These are phyloP conservation scores for Masnerella sp. DNA, from an alignment of 2,888 invertebrate species.

Conservation along the genomic window DNA sequence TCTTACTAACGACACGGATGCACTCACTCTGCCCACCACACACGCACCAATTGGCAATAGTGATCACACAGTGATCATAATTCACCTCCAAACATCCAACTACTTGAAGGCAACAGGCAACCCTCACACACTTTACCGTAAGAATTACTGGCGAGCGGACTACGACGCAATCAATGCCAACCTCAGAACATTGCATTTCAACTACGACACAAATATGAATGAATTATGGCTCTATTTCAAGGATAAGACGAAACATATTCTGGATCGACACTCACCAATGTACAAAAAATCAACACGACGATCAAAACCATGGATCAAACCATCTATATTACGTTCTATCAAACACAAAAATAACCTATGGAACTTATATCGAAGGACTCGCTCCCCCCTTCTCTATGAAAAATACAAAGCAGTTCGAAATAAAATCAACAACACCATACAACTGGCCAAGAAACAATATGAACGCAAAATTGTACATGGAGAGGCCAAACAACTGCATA, in stretches of 20 bases:
- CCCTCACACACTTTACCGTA: not conserved
- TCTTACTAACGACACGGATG: not conserved
- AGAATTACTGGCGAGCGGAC: not conserved
- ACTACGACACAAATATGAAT: not conserved
- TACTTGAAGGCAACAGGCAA: not conserved
- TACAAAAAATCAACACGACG: not conserved
- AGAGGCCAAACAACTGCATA: not conserved
- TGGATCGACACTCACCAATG: not conserved
- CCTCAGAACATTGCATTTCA: not conserved
- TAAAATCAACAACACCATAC: not conserved
- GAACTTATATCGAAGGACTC: not conserved
- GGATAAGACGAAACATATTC: not conserved
- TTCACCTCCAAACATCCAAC: not conserved
- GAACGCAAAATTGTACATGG: not conserved
- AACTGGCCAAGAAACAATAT: not conserved
- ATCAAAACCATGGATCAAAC: not conserved
- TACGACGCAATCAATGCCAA: not conserved
- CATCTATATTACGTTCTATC: not conserved
- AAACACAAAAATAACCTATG: not conserved
- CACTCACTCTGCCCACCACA: not conserved
- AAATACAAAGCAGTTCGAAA: not conserved
- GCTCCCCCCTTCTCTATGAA: not conserved
- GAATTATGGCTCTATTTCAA: not conserved
- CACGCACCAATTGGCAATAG: not conserved
- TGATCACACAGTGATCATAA: not conserved